phyloP scores from a whole-genome alignment of 2,113 vertebrate genomes.

The Halcyon senegalensis region DNA sequence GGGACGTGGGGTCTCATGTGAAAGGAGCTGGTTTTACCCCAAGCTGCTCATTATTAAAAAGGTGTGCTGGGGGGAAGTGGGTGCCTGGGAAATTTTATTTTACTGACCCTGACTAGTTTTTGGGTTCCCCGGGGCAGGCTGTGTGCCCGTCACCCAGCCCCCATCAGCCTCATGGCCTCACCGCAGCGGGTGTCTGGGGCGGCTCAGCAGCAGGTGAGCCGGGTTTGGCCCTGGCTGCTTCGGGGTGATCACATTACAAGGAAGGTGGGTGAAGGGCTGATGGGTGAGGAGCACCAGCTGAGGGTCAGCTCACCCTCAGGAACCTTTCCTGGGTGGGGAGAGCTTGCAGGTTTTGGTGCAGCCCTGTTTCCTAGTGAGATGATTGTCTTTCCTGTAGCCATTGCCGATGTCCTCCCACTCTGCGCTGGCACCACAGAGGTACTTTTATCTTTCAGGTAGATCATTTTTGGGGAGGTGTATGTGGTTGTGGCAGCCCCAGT shows the following conservation, averaged over 20 bases:
- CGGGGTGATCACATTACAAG: fast-evolving
- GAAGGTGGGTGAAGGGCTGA: neutral
- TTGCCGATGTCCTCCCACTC: neutral
- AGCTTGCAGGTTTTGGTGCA: neutral
- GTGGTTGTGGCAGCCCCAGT: neutral
- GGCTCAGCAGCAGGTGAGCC: neutral
- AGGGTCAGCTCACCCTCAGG: neutral
- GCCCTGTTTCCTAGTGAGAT: fast-evolving
- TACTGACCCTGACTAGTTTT: neutral
- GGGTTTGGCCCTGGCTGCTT: neutral
- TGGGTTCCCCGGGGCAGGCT: neutral
- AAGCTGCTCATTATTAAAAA: neutral
- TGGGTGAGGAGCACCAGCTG: neutral
- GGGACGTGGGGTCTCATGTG: fast-evolving
- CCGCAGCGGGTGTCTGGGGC: fast-evolving
- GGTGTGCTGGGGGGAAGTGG: fast-evolving
- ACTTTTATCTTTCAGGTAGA: neutral
- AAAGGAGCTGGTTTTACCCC: neutral
- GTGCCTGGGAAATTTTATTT: neutral
- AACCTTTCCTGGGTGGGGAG: fast-evolving
- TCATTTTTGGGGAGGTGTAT: fast-evolving
- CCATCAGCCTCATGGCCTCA: neutral
- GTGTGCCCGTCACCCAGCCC: fast-evolving
- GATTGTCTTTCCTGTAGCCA: fast-evolving
- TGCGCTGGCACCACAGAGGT: neutral